Evolutionary conservation across 2,797 vertebrate genomes (phyloP).

Genomic region (Tenualosa thibaudeaui): DNA sequence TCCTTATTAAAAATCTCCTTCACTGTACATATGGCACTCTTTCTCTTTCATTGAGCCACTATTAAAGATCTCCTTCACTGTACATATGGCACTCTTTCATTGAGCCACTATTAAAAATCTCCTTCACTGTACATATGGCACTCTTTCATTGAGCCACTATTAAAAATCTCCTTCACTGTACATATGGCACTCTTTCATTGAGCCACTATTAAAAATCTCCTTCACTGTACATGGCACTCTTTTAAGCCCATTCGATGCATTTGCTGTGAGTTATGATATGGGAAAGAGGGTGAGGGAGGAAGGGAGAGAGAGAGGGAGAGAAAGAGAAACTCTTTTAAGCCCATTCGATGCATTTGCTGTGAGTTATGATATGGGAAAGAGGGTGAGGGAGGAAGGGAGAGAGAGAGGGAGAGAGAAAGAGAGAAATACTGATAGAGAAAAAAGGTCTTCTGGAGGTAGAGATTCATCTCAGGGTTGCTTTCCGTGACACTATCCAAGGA

Average conservation of each 20-base stretch:
- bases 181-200: too few relatives aligned
- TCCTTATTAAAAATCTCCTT: too few relatives aligned
- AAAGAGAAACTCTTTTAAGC: background rate
- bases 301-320: background rate
- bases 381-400: background rate
- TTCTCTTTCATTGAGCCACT: conserved; percentile 3
- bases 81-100: background rate
- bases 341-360: background rate
- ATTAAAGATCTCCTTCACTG: conserved; percentile 24
- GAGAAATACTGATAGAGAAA: background rate
- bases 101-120: conserved; percentile 21
- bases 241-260: background rate
- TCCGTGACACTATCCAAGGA: too few relatives aligned
- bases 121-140: background rate
- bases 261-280: background rate
- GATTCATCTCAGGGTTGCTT: too few relatives aligned
- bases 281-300: background rate
- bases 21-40: background rate
- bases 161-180: conserved; percentile 19
- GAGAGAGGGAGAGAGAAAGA: background rate
- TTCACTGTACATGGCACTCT: background rate
- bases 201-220: too few relatives aligned
- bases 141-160: conserved; percentile 3
- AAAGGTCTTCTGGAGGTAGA: too few relatives aligned
- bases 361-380: background rate